Conservation (phyloP, 2,797 vertebrate genomes). For the Podarcis siculus region DNA sequence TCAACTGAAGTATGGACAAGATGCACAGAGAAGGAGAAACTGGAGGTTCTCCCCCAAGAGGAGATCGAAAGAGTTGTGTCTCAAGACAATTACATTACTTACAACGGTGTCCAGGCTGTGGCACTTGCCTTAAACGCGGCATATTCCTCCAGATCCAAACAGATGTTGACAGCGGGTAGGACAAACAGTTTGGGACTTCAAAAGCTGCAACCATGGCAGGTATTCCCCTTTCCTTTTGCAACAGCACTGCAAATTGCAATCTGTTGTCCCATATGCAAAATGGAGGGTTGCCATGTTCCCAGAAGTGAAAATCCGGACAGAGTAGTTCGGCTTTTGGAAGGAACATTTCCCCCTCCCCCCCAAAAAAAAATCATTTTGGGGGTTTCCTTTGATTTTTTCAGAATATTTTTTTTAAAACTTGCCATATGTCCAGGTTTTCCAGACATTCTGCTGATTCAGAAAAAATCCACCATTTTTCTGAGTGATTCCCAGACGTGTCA, state of each 20-base stretch:
- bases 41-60: neutral
- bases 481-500: no score
- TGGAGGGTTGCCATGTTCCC: no score
- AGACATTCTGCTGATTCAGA: no score
- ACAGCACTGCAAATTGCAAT: neutral
- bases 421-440: no score
- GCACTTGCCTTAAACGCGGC: neutral
- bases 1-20: neutral
- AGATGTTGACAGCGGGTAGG: no score
- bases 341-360: no score
- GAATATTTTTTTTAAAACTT: no score
- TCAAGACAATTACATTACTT: neutral
- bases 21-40: neutral
- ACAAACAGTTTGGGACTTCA: neutral
- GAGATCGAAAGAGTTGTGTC: neutral
- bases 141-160: neutral
- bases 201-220: constrained; percentile 9
- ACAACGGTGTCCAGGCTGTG: neutral
- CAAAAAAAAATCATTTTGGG: no score
- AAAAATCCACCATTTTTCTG: no score
- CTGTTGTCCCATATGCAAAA: neutral
- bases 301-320: no score
- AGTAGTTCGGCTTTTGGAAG: no score
- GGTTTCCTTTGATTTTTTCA: no score
- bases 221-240: neutral